Percentiles rank a stretch among this genome's conserved stretches.
Evolutionary conservation across 2,888 invertebrate genomes (phyloP).

Genomic region (Stenichneumon culpator): DNA sequence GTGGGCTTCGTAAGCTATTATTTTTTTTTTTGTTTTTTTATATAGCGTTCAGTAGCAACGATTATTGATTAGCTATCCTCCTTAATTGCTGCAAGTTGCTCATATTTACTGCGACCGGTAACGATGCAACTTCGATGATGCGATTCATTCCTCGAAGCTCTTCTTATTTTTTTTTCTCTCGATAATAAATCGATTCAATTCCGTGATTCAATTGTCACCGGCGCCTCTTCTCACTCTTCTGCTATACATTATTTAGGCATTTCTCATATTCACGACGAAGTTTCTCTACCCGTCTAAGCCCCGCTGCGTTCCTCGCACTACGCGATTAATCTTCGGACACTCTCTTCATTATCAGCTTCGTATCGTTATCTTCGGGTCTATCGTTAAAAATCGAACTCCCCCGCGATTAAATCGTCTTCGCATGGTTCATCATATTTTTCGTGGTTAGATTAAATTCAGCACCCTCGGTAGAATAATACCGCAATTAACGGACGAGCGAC

Average conservation of each 20-base stretch:
- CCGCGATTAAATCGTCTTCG: conserved; percentile 56
- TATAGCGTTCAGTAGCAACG: conserved; percentile 59
- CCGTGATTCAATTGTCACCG: conserved; percentile 17
- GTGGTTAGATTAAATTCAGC: conserved; percentile 62
- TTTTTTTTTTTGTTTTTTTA: conserved; percentile 23
- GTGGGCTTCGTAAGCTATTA: conserved; percentile 65
- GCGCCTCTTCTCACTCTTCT: background rate
- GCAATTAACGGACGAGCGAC: conserved; percentile 69
- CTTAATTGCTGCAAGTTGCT: conserved; percentile 55
- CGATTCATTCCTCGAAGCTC: background rate
- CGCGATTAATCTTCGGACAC: conserved; percentile 46
- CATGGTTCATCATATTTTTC: conserved; percentile 36
- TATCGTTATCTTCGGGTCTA: conserved; percentile 19
- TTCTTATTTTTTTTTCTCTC: background rate
- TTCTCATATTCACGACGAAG: conserved; percentile 47
- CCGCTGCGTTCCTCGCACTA: conserved; percentile 3
- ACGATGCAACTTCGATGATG: conserved; percentile 33
- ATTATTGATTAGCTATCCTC: conserved; percentile 66
- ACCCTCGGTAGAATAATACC: conserved; percentile 69
- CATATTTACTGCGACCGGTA: conserved; percentile 40
- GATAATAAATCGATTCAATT: conserved; percentile 27
- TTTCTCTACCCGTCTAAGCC: conserved; percentile 13
- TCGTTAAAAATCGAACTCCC: conserved; percentile 63
- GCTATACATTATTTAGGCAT: conserved; percentile 56
- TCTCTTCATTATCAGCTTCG: conserved; percentile 29